phyloP scores from a whole-genome alignment of 2,113 vertebrate species.

The Ptilonorhynchus violaceus region DNA sequence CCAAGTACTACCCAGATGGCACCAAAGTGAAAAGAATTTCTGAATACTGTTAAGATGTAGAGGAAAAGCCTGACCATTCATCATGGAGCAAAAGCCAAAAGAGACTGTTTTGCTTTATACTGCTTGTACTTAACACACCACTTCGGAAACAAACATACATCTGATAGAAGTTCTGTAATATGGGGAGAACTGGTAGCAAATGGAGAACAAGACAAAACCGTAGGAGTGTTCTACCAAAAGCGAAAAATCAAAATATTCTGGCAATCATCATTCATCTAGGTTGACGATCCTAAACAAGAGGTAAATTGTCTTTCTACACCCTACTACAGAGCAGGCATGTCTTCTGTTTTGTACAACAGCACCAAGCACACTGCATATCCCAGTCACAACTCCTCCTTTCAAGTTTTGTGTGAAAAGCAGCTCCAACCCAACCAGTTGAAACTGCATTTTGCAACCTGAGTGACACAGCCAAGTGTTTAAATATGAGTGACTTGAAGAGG shows the following conservation, averaged over 20 bases:
- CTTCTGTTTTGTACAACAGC: not conserved
- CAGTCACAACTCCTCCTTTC: not conserved
- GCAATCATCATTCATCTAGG: not conserved
- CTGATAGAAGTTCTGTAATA: not conserved
- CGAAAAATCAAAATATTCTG: not conserved
- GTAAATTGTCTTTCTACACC: not conserved
- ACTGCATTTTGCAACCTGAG: not conserved
- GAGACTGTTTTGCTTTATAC: not conserved
- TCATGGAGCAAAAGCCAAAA: not conserved
- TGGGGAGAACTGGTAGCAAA: not conserved
- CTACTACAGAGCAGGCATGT: not conserved
- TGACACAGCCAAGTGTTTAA: not conserved
- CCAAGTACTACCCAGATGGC: not conserved
- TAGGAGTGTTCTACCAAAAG: not conserved
- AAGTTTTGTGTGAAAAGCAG: not conserved
- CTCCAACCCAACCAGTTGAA: not conserved
- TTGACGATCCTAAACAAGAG: not conserved
- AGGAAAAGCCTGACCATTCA: not conserved
- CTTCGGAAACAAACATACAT: not conserved
- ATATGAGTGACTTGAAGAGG: rapidly evolving
- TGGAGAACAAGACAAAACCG: not conserved
- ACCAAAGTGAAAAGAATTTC: not conserved
- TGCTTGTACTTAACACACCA: not conserved
- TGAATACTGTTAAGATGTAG: not conserved
- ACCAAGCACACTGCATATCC: not conserved